Conservation (phyloP, 2,113 vertebrate species). For the Pica pica region DNA sequence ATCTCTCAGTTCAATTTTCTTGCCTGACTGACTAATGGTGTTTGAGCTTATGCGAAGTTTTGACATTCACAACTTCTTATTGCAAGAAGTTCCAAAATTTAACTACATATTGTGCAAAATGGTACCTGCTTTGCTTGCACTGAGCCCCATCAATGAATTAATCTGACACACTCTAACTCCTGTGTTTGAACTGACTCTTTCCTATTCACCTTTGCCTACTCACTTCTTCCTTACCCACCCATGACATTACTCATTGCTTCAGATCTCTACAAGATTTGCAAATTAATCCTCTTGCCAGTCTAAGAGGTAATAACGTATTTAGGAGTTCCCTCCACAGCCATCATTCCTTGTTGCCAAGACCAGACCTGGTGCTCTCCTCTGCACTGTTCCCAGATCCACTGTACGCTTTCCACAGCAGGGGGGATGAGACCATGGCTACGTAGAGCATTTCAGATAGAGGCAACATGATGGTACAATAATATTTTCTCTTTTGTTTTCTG, state of each 20-base stretch:
- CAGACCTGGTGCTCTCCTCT: not conserved
- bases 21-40: not conserved
- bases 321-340: not conserved
- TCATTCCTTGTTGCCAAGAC: not conserved
- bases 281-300: not conserved
- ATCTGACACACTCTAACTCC: not conserved
- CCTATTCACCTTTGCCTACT: not conserved
- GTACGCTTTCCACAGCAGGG: accelerated
- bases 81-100: not conserved
- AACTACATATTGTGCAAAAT: not conserved
- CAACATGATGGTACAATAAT: not conserved
- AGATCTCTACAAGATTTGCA: not conserved
- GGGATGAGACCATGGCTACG: not conserved
- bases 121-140: not conserved
- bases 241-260: not conserved
- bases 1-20: not conserved
- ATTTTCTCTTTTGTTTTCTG: not conserved
- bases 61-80: not conserved
- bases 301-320: accelerated
- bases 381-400: not conserved
- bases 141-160: not conserved
- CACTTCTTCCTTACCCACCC: not conserved
- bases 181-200: not conserved
- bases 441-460: accelerated
- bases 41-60: not conserved